Conservation (phyloP, 2,113 vertebrate species). For the Arothron firmamentum region DNA sequence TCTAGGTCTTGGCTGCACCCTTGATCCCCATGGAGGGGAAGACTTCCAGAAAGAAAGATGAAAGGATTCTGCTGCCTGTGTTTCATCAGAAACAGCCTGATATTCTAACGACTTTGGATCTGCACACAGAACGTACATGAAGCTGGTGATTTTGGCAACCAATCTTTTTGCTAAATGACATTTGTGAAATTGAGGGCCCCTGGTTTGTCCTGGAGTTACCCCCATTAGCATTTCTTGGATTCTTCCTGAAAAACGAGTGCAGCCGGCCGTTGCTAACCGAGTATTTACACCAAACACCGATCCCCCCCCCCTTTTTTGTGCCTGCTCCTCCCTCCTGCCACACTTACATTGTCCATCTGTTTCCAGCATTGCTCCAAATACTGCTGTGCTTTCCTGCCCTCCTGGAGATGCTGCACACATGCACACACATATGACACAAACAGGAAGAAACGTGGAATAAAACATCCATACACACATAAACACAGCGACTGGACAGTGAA, state of each 20-base stretch:
- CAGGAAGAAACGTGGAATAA: background rate
- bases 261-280: conserved; percentile 13
- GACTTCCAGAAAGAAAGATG: conserved; percentile 20
- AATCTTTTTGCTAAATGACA: background rate
- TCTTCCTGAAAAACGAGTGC: conserved; percentile 3
- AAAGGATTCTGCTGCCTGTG: conserved; percentile 14
- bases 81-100: conserved; percentile 1
- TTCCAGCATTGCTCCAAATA: conserved; percentile 97
- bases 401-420: conserved; percentile 89
- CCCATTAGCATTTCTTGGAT: conserved; percentile 31
- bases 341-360: conserved; percentile 98
- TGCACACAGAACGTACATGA: background rate
- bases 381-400: conserved; percentile 95
- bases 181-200: background rate
- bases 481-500: conserved; percentile 1
- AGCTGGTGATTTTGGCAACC: background rate
- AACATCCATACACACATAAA: background rate
- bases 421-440: background rate
- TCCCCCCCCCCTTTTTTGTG: background rate
- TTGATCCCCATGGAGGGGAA: conserved; percentile 13
- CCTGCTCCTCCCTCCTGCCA: background rate
- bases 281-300: conserved; percentile 42
- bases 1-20: conserved; percentile 19
- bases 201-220: conserved; percentile 15
- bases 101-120: background rate